Evolutionary conservation across 2,113 vertebrate genomes (phyloP).

Genomic region (Spilogale gracilis): DNA sequence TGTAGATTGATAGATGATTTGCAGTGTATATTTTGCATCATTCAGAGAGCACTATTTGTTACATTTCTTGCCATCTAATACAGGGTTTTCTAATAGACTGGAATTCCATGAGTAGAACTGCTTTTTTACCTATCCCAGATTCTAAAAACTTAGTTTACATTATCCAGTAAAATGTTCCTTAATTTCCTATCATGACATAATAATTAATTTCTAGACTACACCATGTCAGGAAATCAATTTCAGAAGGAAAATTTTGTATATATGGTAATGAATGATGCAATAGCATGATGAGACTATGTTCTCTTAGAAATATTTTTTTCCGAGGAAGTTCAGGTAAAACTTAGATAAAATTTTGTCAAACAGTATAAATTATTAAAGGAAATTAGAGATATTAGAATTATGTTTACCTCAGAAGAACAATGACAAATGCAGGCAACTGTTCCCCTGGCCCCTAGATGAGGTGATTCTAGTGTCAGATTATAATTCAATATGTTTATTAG

Average conservation of each 20-base stretch:
- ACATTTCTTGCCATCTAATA: neutral
- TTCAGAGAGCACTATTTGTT: neutral
- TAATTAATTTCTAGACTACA: constrained; percentile 50
- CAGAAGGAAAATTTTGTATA: neutral
- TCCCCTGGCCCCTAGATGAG: neutral
- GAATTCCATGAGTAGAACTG: constrained; percentile 4
- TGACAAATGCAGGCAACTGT: neutral
- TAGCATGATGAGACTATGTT: neutral
- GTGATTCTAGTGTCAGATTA: neutral
- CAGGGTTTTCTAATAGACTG: neutral
- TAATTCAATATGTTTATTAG: neutral
- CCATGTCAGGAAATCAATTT: constrained; percentile 14
- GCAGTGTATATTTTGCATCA: neutral
- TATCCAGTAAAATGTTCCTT: constrained; percentile 27
- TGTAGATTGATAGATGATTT: neutral
- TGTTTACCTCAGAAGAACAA: neutral
- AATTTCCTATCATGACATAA: constrained; percentile 51
- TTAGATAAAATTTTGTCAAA: neutral
- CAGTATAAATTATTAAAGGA: neutral
- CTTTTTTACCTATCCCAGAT: neutral
- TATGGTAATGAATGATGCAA: neutral
- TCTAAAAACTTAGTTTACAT: neutral
- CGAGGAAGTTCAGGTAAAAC: neutral
- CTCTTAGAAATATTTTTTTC: neutral
- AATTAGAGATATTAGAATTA: neutral